phyloP scores from a whole-genome alignment of 1,140 invertebrate genomes.

The Goniozus legneri region DNA sequence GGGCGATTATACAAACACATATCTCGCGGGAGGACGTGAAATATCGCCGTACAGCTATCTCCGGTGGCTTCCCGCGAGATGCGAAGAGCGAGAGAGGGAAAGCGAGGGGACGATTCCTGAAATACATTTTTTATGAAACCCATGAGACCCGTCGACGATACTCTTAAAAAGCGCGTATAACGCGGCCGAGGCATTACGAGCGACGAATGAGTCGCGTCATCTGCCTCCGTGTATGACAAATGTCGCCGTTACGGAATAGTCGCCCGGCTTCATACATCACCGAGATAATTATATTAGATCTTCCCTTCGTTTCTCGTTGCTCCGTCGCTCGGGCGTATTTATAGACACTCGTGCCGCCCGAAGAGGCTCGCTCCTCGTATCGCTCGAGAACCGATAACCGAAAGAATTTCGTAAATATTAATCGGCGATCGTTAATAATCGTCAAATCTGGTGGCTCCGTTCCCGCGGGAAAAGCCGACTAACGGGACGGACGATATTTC shows the following conservation, averaged over 20 bases:
- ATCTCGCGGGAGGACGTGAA: no score
- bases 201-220: slow-evolving; percentile 32
- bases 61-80: no score
- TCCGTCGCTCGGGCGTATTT: slow-evolving; percentile 35
- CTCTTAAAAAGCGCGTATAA: slow-evolving; percentile 1
- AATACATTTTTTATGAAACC: slow-evolving; percentile 21
- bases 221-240: slow-evolving; percentile 36
- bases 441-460: no score
- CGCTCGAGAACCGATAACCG: no score
- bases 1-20: no score
- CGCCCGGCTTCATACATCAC: slow-evolving; percentile 38
- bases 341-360: slow-evolving; percentile 28
- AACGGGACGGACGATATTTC: no score
- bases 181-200: slow-evolving; percentile 7
- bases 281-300: slow-evolving; percentile 48
- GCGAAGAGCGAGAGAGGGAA: slow-evolving; percentile 8
- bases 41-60: no score
- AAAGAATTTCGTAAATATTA: no score
- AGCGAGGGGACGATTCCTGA: slow-evolving; percentile 3
- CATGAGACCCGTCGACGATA: background rate
- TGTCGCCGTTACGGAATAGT: slow-evolving; percentile 32
- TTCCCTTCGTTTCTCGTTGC: no score
- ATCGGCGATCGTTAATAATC: no score
- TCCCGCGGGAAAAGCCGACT: no score
- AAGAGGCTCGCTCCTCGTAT: slow-evolving; percentile 14